A percentile compares a stretch with the other conserved stretches of the same genome.
These are phyloP conservation scores for Ophioderma brevispina DNA, from an alignment of 35 echinoderm and acorn worm genomes.

Conservation along the genomic window DNA sequence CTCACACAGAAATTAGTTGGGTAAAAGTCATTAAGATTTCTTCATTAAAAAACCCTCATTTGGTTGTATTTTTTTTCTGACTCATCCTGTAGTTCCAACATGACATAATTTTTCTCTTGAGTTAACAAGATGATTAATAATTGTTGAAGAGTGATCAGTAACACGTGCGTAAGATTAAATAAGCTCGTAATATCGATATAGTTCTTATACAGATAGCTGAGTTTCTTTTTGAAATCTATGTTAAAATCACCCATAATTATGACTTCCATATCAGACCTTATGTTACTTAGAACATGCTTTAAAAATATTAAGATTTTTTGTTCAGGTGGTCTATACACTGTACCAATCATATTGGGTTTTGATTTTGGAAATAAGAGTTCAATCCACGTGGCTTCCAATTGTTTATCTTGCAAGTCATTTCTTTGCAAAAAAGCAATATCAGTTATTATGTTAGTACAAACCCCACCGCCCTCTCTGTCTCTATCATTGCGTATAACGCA, in stretches of 20 bases:
- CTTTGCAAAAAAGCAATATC: too few species aligned
- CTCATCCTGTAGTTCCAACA: neutral
- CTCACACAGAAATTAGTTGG: too few species aligned
- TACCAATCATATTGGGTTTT: conserved; percentile 1
- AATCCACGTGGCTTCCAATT: neutral
- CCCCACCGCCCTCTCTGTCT: too few species aligned
- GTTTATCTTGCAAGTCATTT: neutral
- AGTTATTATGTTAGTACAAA: too few species aligned
- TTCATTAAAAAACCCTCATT: too few species aligned
- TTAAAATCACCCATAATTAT: neutral
- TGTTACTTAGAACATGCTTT: neutral
- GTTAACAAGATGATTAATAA: neutral
- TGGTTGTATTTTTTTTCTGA: too few species aligned
- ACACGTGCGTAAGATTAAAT: neutral
- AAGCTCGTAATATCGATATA: neutral
- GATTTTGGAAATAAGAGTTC: conserved; percentile 7
- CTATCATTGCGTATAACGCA: too few species aligned
- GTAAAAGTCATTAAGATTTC: too few species aligned
- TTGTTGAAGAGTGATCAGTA: neutral
- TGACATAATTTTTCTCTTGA: neutral
- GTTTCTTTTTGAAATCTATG: conserved; percentile 2
- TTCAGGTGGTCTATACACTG: neutral
- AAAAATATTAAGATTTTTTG: neutral
- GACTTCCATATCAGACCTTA: neutral
- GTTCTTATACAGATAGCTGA: neutral